Percentiles rank a stretch among this genome's conserved stretches.
Conservation (phyloP, 2,113 vertebrate species). For the Colius striatus region DNA sequence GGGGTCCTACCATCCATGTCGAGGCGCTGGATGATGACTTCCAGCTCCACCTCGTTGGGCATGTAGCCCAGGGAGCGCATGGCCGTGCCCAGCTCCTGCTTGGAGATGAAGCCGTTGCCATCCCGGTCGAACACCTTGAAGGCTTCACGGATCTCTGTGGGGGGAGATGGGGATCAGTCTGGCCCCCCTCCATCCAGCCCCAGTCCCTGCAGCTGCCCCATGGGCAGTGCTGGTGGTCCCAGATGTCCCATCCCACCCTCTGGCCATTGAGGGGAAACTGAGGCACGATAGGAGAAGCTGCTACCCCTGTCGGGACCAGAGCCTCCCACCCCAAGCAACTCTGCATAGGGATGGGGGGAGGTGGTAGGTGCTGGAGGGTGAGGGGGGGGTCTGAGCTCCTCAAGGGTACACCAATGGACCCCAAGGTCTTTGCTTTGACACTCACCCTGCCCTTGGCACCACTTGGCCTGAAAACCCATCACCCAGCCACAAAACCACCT, state of each 20-base stretch:
- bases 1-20: constrained; percentile 91
- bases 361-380: too few species aligned
- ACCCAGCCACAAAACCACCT: neutral
- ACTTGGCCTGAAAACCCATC: rapidly evolving
- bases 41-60: constrained; percentile 95
- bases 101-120: constrained; percentile 96
- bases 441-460: neutral
- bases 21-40: constrained; percentile 94
- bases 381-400: neutral
- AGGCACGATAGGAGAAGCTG: neutral
- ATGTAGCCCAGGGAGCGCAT: constrained; percentile 97
- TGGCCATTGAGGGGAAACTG: neutral
- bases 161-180: neutral
- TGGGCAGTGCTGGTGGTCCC: neutral
- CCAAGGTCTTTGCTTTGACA: neutral
- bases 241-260: neutral
- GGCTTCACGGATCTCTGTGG: constrained; percentile 91
- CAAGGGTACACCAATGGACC: neutral
- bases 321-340: neutral
- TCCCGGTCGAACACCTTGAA: constrained; percentile 95
- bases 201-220: rapidly evolving
- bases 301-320: neutral
- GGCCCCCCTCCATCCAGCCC: neutral
- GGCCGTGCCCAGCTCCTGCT: constrained; percentile 94
- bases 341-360: too few species aligned